A percentile compares a stretch with the other conserved stretches of the same genome.
Conservation (phyloP, 2,113 vertebrate genomes). For the Ochotona princeps region DNA sequence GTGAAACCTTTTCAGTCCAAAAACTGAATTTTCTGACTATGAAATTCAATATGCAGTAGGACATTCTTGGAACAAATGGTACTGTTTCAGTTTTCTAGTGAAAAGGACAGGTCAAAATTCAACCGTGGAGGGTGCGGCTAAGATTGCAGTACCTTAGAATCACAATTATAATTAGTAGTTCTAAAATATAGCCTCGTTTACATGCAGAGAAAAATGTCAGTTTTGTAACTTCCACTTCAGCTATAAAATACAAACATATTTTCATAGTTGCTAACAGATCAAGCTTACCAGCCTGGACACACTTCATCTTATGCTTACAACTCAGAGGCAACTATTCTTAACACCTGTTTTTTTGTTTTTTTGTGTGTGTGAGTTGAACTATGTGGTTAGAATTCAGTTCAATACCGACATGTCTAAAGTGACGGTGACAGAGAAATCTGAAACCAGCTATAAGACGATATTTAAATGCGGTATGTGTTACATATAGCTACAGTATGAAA, state of each 20-base stretch:
- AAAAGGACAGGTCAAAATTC: background rate
- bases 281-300: background rate
- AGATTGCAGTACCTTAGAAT: background rate
- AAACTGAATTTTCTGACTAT: background rate
- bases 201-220: background rate
- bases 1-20: too few species aligned
- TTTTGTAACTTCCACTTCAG: background rate
- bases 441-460: conserved; percentile 11
- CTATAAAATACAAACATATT: background rate
- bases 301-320: background rate
- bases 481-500: conserved; percentile 40
- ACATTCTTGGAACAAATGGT: background rate
- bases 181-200: accelerated
- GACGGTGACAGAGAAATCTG: conserved; percentile 15
- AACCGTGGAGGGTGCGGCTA: background rate
- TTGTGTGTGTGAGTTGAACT: background rate
- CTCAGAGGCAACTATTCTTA: background rate
- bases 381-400: background rate
- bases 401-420: background rate
- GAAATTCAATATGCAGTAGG: too few species aligned
- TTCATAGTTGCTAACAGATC: background rate
- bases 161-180: background rate
- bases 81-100: background rate
- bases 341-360: background rate
- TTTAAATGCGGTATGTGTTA: conserved; percentile 39